phyloP scores from a whole-genome alignment of 2,888 invertebrate genomes.

The Drosophila peninsularis region DNA sequence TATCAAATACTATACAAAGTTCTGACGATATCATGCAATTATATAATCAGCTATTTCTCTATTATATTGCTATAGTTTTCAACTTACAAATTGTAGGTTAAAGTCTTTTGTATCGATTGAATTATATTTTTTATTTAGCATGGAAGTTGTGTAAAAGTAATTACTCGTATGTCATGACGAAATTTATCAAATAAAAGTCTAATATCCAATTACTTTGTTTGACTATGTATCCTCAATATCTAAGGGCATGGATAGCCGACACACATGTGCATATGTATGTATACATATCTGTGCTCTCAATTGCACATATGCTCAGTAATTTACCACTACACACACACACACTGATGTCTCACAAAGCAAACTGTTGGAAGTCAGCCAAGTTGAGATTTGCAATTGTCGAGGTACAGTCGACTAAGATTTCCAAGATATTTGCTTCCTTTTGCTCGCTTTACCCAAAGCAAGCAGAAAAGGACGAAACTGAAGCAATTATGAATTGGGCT shows the following conservation, averaged over 20 bases:
- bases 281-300: neutral
- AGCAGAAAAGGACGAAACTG: conserved; percentile 28
- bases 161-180: conserved; percentile 3
- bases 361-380: conserved; percentile 51
- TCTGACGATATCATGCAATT: neutral
- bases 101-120: neutral
- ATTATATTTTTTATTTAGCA: neutral
- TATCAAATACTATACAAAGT: neutral
- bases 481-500: conserved; percentile 56
- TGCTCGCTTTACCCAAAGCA: conserved; percentile 10
- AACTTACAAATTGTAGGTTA: neutral
- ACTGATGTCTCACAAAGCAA: conserved; percentile 33
- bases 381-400: conserved; percentile 44
- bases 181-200: conserved; percentile 23
- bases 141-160: neutral
- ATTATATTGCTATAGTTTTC: neutral
- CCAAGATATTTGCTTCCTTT: conserved; percentile 25
- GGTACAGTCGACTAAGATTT: conserved; percentile 32
- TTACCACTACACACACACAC: conserved; percentile 22
- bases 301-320: conserved; percentile 21
- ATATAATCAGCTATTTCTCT: neutral
- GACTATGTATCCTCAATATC: conserved; percentile 26
- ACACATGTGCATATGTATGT: neutral
- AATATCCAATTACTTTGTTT: conserved; percentile 29
- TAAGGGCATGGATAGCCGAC: conserved; percentile 12